Percentiles rank a stretch among this genome's conserved stretches.
phyloP scores from a whole-genome alignment of 2,113 vertebrate species.

The Felis chaus region DNA sequence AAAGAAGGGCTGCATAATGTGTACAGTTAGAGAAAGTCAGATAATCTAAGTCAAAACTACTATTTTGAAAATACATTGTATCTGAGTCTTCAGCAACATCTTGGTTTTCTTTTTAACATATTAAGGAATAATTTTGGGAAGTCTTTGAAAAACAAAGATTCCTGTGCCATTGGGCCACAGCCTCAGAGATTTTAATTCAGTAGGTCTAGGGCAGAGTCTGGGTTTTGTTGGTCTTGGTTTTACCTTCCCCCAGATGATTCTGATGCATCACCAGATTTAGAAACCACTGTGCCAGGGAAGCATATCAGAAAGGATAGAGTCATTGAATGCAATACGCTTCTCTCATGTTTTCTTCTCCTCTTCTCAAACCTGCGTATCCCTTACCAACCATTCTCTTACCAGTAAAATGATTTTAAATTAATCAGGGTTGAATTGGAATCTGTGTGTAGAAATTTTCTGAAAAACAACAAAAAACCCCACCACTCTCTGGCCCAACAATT shows the following conservation, averaged over 20 bases:
- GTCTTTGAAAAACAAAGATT: neutral
- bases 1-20: neutral
- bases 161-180: neutral
- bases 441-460: neutral
- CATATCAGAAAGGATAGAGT: neutral
- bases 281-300: neutral
- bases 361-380: neutral
- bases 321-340: neutral
- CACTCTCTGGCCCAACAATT: neutral
- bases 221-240: neutral
- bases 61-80: neutral
- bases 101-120: slow-evolving; percentile 2
- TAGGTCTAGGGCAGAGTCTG: neutral
- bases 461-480: neutral
- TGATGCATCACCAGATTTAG: neutral
- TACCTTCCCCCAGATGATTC: neutral
- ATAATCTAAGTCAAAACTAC: neutral
- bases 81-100: neutral
- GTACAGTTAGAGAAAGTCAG: neutral
- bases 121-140: neutral
- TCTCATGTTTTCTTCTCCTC: neutral
- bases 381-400: neutral
- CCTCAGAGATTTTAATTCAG: neutral
- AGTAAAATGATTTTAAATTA: neutral
- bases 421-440: neutral